Percentiles rank a stretch among this genome's conserved stretches.
These are phyloP conservation scores for Drosophila cracens DNA, from an alignment of 2,888 invertebrate species.

Conservation along the genomic window DNA sequence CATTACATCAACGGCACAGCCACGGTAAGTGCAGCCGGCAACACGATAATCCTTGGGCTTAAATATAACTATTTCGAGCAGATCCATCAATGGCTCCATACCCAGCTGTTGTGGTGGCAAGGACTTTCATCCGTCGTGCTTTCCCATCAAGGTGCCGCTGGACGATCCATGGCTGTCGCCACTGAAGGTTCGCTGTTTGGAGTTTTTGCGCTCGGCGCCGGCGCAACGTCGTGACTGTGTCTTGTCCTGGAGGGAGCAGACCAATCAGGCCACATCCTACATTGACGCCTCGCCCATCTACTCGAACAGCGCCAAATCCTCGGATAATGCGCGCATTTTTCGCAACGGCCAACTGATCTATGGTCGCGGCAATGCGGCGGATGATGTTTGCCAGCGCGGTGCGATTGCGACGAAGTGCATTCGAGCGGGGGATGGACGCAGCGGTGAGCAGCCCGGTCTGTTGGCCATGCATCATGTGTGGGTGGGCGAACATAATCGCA, in stretches of 20 bases:
- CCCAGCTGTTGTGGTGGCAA: constrained; percentile 89
- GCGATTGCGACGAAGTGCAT: constrained; percentile 91
- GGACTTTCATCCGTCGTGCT: constrained; percentile 92
- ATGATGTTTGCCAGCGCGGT: constrained; percentile 90
- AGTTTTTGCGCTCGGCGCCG: constrained; percentile 93
- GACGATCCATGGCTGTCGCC: constrained; percentile 91
- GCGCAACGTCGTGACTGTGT: constrained; percentile 92
- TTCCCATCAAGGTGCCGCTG: constrained; percentile 91
- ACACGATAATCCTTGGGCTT: background rate
- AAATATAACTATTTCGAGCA: constrained; percentile 23
- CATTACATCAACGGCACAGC: constrained; percentile 91
- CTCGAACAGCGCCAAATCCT: constrained; percentile 90
- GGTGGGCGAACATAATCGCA: constrained; percentile 86
- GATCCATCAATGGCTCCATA: constrained; percentile 90
- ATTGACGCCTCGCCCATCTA: constrained; percentile 94
- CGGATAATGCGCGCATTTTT: constrained; percentile 91
- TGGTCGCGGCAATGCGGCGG: constrained; percentile 88
- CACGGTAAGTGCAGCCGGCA: constrained; percentile 84
- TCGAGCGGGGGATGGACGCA: constrained; percentile 91
- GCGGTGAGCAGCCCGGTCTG: constrained; percentile 91
- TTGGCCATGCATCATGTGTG: constrained; percentile 85
- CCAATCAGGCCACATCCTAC: constrained; percentile 93
- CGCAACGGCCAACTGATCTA: constrained; percentile 89
- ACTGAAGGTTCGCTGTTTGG: constrained; percentile 90
- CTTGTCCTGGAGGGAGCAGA: constrained; percentile 93